A percentile compares a stretch with the other conserved stretches of the same genome.
Conservation (phyloP, 2,797 vertebrate genomes). For the Carapus acus region DNA sequence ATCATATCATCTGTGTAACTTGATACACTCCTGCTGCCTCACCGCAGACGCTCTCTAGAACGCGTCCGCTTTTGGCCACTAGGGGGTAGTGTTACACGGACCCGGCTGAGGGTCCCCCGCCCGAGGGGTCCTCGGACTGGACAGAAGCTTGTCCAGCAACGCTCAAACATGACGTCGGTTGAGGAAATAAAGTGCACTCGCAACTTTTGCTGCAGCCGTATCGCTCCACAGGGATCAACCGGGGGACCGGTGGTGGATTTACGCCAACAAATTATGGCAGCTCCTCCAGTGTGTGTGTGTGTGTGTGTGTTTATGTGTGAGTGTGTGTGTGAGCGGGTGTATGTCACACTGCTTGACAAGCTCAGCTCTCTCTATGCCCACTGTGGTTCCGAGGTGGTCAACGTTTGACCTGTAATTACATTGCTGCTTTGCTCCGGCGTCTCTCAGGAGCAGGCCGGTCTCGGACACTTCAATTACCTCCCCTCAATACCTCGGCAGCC, state of each 20-base stretch:
- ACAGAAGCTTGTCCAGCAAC: conserved; percentile 1
- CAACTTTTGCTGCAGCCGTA: not conserved
- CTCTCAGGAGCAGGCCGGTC: conserved; percentile 46
- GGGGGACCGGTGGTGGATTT: conserved; percentile 12
- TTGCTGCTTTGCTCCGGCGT: conserved; percentile 52
- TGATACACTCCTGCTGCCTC: not conserved
- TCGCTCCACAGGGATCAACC: not conserved
- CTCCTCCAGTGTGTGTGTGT: conserved; percentile 6
- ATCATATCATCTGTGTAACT: too few species aligned
- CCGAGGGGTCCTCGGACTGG: not conserved
- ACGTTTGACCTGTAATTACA: conserved; percentile 74
- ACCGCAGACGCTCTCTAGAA: not conserved
- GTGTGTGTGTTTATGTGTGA: conserved; percentile 1
- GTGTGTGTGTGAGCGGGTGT: conserved; percentile 3
- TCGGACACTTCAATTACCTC: conserved; percentile 53
- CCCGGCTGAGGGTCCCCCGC: conserved; percentile 9
- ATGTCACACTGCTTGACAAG: conserved; percentile 53
- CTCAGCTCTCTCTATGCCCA: conserved; percentile 48
- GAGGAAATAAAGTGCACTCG: conserved; percentile 13
- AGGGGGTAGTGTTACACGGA: conserved; percentile 60
- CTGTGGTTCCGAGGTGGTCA: conserved; percentile 60
- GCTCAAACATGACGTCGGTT: conserved; percentile 16
- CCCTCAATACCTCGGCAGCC: conserved; percentile 38
- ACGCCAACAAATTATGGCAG: conserved; percentile 6
- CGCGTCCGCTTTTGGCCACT: conserved; percentile 39